A percentile compares a stretch with the other conserved stretches of the same genome.
Evolutionary conservation across 2,113 vertebrate genomes (phyloP).

Genomic region (Apteryx owenii): DNA sequence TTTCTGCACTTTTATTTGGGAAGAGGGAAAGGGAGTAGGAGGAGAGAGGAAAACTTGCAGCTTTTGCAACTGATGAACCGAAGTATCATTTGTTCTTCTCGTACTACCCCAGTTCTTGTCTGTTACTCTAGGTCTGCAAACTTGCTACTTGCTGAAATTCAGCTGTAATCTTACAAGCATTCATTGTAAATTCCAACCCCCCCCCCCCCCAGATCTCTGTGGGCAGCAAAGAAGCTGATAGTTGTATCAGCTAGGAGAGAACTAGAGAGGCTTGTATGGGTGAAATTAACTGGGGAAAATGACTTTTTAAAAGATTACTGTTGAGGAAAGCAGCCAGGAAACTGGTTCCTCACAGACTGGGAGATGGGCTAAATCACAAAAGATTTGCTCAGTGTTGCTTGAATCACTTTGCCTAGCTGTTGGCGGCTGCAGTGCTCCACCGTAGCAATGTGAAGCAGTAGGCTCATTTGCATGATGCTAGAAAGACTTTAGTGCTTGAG

Average conservation of each 20-base stretch:
- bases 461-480: neutral
- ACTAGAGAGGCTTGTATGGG: neutral
- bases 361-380: conserved; percentile 13
- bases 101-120: neutral
- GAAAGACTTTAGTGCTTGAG: conserved; percentile 37
- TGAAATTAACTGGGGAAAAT: neutral
- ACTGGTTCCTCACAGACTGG: neutral
- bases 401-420: conserved; percentile 26
- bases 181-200: neutral
- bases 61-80: neutral
- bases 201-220: neutral
- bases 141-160: conserved; percentile 20
- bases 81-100: neutral
- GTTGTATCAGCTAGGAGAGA: neutral
- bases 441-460: neutral
- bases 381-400: conserved; percentile 21
- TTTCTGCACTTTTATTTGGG: neutral
- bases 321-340: conserved; percentile 35
- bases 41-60: neutral
- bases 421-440: neutral
- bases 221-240: neutral
- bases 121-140: neutral
- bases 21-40: neutral
- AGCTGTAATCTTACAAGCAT: neutral
- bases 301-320: neutral